Evolutionary conservation across 1,140 invertebrate species (phyloP), one percentile per base, ranked within the genome.

Genomic region (Cyrtorhinus lividipennis): DNA sequence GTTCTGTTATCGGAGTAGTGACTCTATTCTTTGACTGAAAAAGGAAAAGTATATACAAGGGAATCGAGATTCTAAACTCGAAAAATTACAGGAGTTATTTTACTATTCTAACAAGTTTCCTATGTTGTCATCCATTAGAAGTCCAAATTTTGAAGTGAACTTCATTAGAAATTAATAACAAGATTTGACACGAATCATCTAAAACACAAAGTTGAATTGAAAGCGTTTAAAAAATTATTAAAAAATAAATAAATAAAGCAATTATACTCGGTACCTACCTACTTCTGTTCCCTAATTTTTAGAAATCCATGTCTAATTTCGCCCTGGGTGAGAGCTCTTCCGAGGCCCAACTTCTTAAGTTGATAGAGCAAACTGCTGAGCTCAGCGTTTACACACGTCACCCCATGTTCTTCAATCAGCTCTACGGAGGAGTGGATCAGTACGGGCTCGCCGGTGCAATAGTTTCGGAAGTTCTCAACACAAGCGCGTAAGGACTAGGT

Each of bases 401-500:
- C 73, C 78, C 79, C 1, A 76, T 82, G 64, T 89, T 89, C 71
- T 78, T 83, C 66, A 90, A 88, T 76, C 87, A 89, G 71, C 74
- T 90, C 1, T 89, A 82, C 68, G 83, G 81, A n/a, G 85, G 81
- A 20, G 72, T 81, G 1, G 87, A 90, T 71, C 77, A 80, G 3
- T 87, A 84, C 69, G 86, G 85, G 5, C 69, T 90, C 44, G 81
- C 80, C n/a, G 88, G 82, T 2, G 76, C 84, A 13, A 86, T 83
- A 80, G 73, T 90, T 24, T 79, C 85, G 1, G 86, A 88, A 64
- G 81, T 83, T 2, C 77, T 88, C 61, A 90, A 89, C 68, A 86
- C 86, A 8, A 87, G 85, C 74, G 81, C 86, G 85, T 88, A 78
- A 79, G 76, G n/a, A n/a, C n/a, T n/a, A n/a, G n/a, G n/a, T n/a